Percentiles rank a stretch among this genome's conserved stretches.
phyloP scores from a whole-genome alignment of 2,797 vertebrate genomes.

The Thalassophryne amazonica region DNA sequence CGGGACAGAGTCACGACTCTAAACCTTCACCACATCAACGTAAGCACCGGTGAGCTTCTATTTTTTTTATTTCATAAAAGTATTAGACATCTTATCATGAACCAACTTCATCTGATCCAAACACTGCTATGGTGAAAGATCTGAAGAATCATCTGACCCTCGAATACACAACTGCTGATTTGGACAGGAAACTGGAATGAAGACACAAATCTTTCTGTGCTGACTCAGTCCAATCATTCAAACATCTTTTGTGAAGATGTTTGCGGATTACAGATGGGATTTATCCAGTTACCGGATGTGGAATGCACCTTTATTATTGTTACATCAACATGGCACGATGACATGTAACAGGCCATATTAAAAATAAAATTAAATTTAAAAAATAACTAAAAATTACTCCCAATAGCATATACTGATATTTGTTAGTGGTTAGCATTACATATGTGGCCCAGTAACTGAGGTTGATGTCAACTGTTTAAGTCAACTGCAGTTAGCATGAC shows the following conservation, averaged over 20 bases:
- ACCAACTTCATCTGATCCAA: background rate
- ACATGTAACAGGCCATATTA: too few relatives aligned
- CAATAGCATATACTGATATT: too few relatives aligned
- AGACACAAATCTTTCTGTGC: slow-evolving; percentile 10
- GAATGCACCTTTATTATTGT: too few relatives aligned
- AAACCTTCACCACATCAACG: slow-evolving; percentile 11
- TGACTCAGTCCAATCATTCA: slow-evolving; percentile 1
- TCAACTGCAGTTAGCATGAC: too few relatives aligned
- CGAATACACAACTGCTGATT: slow-evolving; percentile 31
- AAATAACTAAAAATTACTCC: too few relatives aligned
- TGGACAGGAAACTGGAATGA: slow-evolving; percentile 33
- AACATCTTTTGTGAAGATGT: background rate
- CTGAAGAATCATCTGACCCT: slow-evolving; percentile 26
- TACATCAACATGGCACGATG: too few relatives aligned
- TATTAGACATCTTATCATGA: background rate
- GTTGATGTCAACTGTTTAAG: too few relatives aligned
- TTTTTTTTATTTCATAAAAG: background rate
- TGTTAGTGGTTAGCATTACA: too few relatives aligned
- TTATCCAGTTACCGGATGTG: too few relatives aligned
- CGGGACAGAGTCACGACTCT: slow-evolving; percentile 31
- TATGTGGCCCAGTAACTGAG: too few relatives aligned
- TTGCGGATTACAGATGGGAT: slow-evolving; percentile 6
- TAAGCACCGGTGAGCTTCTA: background rate
- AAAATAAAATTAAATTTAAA: too few relatives aligned
- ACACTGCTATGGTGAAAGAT: slow-evolving; percentile 10